Conservation (phyloP, 37 sponge, comb jelly and placozoan genomes). For the Geodia barretti region DNA sequence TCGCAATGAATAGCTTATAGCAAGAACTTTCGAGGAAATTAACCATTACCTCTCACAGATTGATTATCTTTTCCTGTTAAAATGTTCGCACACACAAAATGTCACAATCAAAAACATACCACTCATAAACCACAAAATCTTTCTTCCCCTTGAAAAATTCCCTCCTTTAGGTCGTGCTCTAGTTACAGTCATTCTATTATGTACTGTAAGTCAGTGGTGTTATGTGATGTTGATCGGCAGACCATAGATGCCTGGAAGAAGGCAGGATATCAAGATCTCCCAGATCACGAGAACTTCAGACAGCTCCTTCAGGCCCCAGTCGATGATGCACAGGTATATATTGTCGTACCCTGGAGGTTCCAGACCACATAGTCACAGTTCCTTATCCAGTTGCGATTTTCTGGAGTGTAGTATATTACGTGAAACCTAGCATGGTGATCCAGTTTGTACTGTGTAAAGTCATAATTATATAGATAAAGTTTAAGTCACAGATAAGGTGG, state of each 20-base stretch:
- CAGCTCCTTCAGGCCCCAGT: constrained; percentile 95
- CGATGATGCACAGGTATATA: constrained; percentile 94
- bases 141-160: too few species aligned
- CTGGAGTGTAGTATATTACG: too few species aligned
- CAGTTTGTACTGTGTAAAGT: not conserved
- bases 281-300: constrained; percentile 92
- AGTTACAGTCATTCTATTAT: too few species aligned
- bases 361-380: not conserved
- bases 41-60: not conserved
- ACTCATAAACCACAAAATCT: too few species aligned
- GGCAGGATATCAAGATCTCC: constrained; percentile 84
- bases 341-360: not conserved
- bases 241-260: constrained; percentile 88
- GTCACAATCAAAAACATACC: too few species aligned
- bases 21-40: not conserved
- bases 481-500: too few species aligned
- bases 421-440: too few species aligned
- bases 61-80: not conserved
- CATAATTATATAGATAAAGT: not conserved
- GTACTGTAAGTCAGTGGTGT: too few species aligned
- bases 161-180: too few species aligned
- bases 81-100: too few species aligned
- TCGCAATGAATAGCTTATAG: too few species aligned
- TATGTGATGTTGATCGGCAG: constrained; percentile 22
- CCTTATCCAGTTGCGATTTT: not conserved